phyloP scores from a whole-genome alignment of 1,140 invertebrate species.

The Drosophila biarmipes region DNA sequence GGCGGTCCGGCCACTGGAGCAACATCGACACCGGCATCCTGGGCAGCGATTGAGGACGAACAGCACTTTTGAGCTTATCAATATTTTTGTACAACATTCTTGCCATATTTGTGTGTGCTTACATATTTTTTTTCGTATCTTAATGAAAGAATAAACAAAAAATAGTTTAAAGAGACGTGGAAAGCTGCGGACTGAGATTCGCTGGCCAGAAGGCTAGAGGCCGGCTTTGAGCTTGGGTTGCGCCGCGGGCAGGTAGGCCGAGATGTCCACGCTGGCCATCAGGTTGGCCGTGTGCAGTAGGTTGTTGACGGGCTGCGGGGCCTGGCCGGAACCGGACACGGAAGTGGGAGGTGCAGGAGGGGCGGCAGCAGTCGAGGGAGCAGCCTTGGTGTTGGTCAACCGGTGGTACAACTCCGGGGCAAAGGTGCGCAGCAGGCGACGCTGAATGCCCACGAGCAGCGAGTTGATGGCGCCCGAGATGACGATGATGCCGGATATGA shows the following conservation, averaged over 20 bases:
- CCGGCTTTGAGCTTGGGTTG: conserved; percentile 36
- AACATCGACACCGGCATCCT: conserved; percentile 69
- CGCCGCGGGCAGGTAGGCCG: conserved; percentile 64
- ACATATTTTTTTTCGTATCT: conserved; percentile 34
- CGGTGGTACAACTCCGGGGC: conserved; percentile 60
- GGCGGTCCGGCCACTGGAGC: conserved; percentile 66
- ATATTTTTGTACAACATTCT: conserved; percentile 34
- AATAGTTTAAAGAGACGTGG: conserved; percentile 3
- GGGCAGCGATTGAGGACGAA: conserved; percentile 37
- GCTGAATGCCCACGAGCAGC: conserved; percentile 39
- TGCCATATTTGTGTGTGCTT: conserved; percentile 17
- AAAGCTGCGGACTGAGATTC: conserved; percentile 40
- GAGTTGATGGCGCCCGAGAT: conserved; percentile 87
- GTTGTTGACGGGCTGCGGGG: conserved; percentile 48
- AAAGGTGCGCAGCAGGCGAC: conserved; percentile 50
- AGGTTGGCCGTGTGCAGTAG: conserved; percentile 70
- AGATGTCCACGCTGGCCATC: conserved; percentile 72
- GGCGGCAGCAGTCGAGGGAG: neutral
- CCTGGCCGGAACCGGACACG: neutral
- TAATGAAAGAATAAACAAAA: conserved; percentile 34
- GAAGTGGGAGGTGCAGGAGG: neutral
- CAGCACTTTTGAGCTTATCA: conserved; percentile 11
- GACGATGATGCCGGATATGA: conserved; percentile 95
- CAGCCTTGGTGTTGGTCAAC: conserved; percentile 2
- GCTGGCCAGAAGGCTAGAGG: conserved; percentile 20